Base-by-base conservation (phyloP, 2,113 vertebrate species). In the Syngnathus scovelli region DNA sequence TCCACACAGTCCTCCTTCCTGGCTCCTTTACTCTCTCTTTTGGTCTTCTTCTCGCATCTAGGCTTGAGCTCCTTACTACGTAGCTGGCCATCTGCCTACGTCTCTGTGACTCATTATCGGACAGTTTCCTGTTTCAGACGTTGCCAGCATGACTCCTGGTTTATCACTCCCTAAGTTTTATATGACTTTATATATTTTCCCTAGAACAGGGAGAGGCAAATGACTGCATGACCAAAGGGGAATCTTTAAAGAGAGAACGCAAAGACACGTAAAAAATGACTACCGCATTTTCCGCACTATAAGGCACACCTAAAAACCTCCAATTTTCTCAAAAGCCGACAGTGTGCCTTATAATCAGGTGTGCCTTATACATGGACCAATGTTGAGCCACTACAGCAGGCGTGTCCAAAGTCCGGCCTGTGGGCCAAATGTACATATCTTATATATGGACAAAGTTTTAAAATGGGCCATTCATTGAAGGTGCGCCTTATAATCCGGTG, bases 21-120 rank as follows among this genome's bases (percentile, higher is more conserved):
- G 44, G 44, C 61, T 21, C 39, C 39, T 33, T 5, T 39, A 39
- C 61, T 41, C 61, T 44, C n/a, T 15, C 61, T 23, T 51, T 46
- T 33, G 46, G 64, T 55, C 52, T 78, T 51, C 51, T 19, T 41
- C 59, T 39, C 59, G 11, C 16, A 37, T 1, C 19, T 39, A 37
- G 19, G 11, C 37, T 4, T 60, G 18, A 19, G 6, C 38, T 41
- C 59, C 9, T 61, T 41, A 74, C 76, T 68, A 71, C 61, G 62
- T 63, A 52, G 59, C 60, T 75, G 61, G 66, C 67, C 65, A 46
- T 67, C 43, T 33, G 15, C 68, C 46, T 5, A 16, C 52, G 55
- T 67, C 63, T 75, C 75, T 79, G 77, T 83, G 81, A 83, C 75
- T 86, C 81, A 84, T 81, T 85, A 81, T 74, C 36, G 7, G 64